These are phyloP conservation scores for Mongoloraphidia duomilia DNA, from an alignment of 2,888 invertebrate genomes.

Conservation along the genomic window DNA sequence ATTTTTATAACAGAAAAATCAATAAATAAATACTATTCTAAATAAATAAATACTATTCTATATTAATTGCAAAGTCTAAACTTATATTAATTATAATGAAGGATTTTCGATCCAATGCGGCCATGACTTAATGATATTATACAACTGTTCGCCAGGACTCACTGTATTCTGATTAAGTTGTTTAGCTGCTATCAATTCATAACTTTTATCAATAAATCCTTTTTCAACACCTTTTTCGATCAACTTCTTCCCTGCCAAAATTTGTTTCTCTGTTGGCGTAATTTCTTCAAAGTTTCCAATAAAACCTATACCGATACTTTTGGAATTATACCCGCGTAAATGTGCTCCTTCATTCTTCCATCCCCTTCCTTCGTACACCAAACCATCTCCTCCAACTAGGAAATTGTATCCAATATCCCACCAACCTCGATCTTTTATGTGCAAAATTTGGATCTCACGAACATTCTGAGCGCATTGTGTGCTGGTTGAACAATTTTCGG, in stretches of 20 bases:
- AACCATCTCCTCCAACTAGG: constrained; percentile 63
- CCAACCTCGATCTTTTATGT: constrained; percentile 49
- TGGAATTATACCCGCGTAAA: constrained; percentile 46
- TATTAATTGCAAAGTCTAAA: not conserved
- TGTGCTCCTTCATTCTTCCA: constrained; percentile 64
- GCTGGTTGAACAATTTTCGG: constrained; percentile 40
- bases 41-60: too few species aligned
- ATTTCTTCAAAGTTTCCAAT: constrained; percentile 52
- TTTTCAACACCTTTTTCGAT: constrained; percentile 44
- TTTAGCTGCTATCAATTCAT: constrained; percentile 51
- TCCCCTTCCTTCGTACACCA: constrained; percentile 56
- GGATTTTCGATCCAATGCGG: constrained; percentile 41
- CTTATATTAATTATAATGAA: not conserved
- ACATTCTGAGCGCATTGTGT: constrained; percentile 44
- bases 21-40: too few species aligned
- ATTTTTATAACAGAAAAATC: too few species aligned
- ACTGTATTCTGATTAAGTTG: constrained; percentile 45
- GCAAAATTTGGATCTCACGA: constrained; percentile 48
- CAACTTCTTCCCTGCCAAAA: constrained; percentile 45
- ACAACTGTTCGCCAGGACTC: constrained; percentile 54
- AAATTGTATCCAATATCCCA: constrained; percentile 66
- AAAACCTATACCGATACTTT: constrained; percentile 55
- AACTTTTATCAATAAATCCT: constrained; percentile 45
- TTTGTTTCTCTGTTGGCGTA: constrained; percentile 35
- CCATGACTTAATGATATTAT: constrained; percentile 49